phyloP scores from a whole-genome alignment of 2,888 invertebrate species.

The Coelopa pilipes region DNA sequence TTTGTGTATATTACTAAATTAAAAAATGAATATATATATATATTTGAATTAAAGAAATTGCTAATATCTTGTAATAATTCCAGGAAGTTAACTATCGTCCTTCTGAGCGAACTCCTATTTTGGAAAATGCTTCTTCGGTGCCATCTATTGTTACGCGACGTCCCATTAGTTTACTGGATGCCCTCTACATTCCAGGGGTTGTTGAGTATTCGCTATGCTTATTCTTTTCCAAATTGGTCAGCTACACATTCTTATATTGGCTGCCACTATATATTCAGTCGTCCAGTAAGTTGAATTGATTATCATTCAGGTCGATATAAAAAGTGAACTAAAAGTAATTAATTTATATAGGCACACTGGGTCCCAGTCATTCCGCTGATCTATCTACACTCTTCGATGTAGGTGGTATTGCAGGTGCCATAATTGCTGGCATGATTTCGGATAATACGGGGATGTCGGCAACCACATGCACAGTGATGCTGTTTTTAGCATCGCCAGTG shows the following conservation, averaged over 20 bases:
- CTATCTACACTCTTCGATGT: conserved; percentile 86
- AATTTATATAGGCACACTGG: conserved; percentile 72
- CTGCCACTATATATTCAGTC: conserved; percentile 88
- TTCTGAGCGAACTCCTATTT: conserved; percentile 65
- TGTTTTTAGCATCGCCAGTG: conserved; percentile 82
- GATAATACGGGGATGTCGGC: conserved; percentile 88
- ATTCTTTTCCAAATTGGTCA: conserved; percentile 96
- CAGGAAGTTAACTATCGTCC: conserved; percentile 64
- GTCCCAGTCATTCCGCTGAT: conserved; percentile 78
- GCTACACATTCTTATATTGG: conserved; percentile 98
- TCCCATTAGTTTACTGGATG: conserved; percentile 67
- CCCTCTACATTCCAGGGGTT: conserved; percentile 90
- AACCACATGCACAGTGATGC: conserved; percentile 85
- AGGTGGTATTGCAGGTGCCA: conserved; percentile 91
- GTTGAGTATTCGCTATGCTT: conserved; percentile 91
- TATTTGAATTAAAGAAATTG: conserved; percentile 33
- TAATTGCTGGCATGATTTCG: conserved; percentile 85
- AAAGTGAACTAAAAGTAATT: background rate
- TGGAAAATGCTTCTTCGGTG: conserved; percentile 47
- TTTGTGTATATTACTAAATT: background rate
- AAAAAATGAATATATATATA: background rate
- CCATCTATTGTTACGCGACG: conserved; percentile 44
- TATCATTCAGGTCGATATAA: no score
- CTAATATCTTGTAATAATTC: conserved; percentile 28
- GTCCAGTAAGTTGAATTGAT: conserved; percentile 77